Conservation (phyloP, 1,140 invertebrate genomes). For the Diorhabda sublineata region DNA sequence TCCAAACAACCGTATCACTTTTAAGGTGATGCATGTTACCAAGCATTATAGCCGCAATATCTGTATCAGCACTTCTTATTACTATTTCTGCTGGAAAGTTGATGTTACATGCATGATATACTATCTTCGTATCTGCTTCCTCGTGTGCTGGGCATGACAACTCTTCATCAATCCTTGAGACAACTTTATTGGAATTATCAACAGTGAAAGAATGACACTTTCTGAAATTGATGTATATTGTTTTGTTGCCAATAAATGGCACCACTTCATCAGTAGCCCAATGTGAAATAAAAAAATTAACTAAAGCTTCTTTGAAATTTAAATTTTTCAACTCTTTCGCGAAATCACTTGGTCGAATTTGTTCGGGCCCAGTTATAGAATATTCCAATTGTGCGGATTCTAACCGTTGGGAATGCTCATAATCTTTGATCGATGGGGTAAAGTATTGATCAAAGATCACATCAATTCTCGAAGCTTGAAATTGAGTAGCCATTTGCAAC, state of each 20-base stretch:
- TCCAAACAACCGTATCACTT: conserved; percentile 21
- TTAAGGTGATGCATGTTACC: conserved; percentile 21
- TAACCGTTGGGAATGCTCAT: conserved; percentile 17
- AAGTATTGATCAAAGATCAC: conserved; percentile 6
- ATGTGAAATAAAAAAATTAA: conserved; percentile 24
- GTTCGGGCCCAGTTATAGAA: conserved; percentile 15
- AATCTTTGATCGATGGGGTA: conserved; percentile 30
- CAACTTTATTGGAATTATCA: neutral
- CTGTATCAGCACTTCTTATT: conserved; percentile 11
- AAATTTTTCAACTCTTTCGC: conserved; percentile 12
- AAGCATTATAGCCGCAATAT: conserved; percentile 22
- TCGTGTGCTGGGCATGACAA: conserved; percentile 16
- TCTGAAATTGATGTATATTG: conserved; percentile 18
- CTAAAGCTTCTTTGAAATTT: neutral
- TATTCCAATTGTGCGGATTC: conserved; percentile 13
- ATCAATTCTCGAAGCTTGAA: neutral
- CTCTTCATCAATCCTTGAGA: conserved; percentile 9
- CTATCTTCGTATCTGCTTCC: conserved; percentile 11
- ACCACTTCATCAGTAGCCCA: conserved; percentile 27
- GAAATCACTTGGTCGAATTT: conserved; percentile 23
- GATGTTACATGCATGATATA: conserved; percentile 11
- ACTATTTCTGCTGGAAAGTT: conserved; percentile 1
- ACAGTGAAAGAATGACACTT: conserved; percentile 17
- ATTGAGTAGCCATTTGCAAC: conserved; percentile 24
- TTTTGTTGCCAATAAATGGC: conserved; percentile 27